Conservation (phyloP, 2,797 vertebrate species). For the Macroramphosus scolopax region DNA sequence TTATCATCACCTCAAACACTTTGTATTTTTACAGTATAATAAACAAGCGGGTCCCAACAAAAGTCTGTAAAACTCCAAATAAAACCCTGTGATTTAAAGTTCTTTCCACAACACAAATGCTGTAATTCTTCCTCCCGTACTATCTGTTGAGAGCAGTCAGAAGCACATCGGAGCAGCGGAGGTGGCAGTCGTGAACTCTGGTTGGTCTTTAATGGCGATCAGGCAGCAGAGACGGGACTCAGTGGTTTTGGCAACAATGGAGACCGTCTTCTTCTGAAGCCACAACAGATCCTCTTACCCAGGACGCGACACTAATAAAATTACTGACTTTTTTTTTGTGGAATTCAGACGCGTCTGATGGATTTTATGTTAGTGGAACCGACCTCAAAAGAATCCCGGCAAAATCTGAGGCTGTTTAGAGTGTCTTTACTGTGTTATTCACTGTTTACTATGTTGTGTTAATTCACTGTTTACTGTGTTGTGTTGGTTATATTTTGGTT, state of each 20-base stretch:
- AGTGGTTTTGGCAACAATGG: constrained; percentile 61
- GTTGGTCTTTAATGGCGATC: constrained; percentile 47
- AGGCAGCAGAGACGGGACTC: constrained; percentile 42
- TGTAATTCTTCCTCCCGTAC: constrained; percentile 32
- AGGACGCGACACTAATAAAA: constrained; percentile 36
- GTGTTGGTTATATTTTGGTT: too few species aligned
- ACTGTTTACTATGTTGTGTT: too few species aligned
- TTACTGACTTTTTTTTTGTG: constrained; percentile 47
- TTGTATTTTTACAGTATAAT: too few species aligned
- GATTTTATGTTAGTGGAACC: too few species aligned
- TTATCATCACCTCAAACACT: too few species aligned
- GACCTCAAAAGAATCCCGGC: too few species aligned
- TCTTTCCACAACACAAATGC: too few species aligned
- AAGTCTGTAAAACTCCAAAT: not conserved
- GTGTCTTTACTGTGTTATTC: too few species aligned
- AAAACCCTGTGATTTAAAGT: not conserved
- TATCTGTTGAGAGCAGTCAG: constrained; percentile 32
- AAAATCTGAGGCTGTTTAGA: not conserved
- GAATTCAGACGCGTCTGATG: constrained; percentile 24
- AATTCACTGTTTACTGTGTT: too few species aligned
- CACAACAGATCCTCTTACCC: constrained; percentile 50
- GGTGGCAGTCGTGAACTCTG: constrained; percentile 45
- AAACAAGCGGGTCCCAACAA: too few species aligned
- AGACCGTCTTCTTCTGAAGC: constrained; percentile 55
- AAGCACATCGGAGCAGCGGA: constrained; percentile 17